These are phyloP conservation scores for Poecilia latipinna DNA, from an alignment of 2,113 vertebrate genomes.

Conservation along the genomic window DNA sequence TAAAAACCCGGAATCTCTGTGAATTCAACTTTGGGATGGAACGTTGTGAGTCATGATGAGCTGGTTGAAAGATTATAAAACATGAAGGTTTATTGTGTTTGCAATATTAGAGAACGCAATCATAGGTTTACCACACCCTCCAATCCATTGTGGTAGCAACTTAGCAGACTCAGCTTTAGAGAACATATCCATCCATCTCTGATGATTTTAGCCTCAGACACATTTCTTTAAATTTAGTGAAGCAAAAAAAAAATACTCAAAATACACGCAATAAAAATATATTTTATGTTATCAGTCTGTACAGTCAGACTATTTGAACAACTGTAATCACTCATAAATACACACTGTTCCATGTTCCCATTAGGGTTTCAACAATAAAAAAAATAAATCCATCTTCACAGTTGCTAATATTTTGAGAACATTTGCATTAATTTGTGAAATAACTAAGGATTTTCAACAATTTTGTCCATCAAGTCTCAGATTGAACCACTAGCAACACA, in stretches of 20 bases:
- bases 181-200: too few relatives aligned
- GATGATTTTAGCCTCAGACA: too few relatives aligned
- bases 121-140: too few relatives aligned
- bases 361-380: not conserved
- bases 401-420: not conserved
- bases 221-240: too few relatives aligned
- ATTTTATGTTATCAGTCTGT: not conserved
- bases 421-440: conserved; percentile 4
- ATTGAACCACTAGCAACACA: conserved; percentile 51
- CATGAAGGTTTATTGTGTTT: too few relatives aligned
- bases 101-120: too few relatives aligned
- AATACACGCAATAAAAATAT: not conserved
- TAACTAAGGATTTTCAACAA: not conserved
- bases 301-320: not conserved
- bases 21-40: not conserved
- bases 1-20: not conserved
- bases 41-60: not conserved
- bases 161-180: too few relatives aligned
- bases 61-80: not conserved
- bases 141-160: too few relatives aligned
- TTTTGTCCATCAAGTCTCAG: conserved; percentile 22
- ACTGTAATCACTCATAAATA: not conserved
- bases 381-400: not conserved
- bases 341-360: not conserved
- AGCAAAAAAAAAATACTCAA: too few relatives aligned